Evolutionary conservation across 1,140 invertebrate species (phyloP).

Genomic region (Olivierus martensii): DNA sequence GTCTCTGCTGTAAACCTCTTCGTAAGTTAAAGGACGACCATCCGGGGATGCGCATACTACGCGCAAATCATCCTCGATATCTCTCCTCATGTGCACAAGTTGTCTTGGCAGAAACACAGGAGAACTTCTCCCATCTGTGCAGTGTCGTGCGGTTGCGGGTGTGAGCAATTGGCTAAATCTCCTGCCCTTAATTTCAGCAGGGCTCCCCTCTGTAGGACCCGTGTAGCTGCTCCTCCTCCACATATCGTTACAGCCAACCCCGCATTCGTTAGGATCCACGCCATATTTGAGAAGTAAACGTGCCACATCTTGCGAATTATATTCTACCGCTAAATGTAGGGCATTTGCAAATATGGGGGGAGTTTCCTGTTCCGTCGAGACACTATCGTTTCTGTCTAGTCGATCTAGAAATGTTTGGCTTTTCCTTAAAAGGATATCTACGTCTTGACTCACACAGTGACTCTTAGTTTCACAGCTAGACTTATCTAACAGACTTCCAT

Average conservation of each 20-base stretch:
- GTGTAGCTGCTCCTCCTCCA: background rate
- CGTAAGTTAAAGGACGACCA: slow-evolving; percentile 18
- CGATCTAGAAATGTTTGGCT: slow-evolving; percentile 24
- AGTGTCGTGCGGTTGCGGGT: background rate
- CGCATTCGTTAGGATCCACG: slow-evolving; percentile 40
- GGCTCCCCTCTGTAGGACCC: slow-evolving; percentile 17
- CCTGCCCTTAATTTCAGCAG: no score
- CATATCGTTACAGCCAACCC: slow-evolving; percentile 4
- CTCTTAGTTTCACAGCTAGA: slow-evolving; percentile 24
- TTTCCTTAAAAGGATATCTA: slow-evolving; percentile 16
- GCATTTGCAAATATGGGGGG: slow-evolving; percentile 39
- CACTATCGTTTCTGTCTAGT: slow-evolving; percentile 23
- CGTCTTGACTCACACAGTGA: slow-evolving; percentile 22
- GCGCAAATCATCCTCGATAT: no score
- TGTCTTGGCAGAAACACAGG: no score
- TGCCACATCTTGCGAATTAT: slow-evolving; percentile 40
- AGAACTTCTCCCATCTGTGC: no score
- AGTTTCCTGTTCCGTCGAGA: slow-evolving; percentile 2
- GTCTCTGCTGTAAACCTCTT: slow-evolving; percentile 34
- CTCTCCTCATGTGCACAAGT: no score
- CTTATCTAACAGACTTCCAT: slow-evolving; percentile 24
- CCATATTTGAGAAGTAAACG: slow-evolving; percentile 39
- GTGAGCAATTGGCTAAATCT: background rate
- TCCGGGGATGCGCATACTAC: background rate
- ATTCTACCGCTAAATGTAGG: slow-evolving; percentile 42